Evolutionary conservation across 2,888 invertebrate species (phyloP).

Genomic region (Orthosia incerta): DNA sequence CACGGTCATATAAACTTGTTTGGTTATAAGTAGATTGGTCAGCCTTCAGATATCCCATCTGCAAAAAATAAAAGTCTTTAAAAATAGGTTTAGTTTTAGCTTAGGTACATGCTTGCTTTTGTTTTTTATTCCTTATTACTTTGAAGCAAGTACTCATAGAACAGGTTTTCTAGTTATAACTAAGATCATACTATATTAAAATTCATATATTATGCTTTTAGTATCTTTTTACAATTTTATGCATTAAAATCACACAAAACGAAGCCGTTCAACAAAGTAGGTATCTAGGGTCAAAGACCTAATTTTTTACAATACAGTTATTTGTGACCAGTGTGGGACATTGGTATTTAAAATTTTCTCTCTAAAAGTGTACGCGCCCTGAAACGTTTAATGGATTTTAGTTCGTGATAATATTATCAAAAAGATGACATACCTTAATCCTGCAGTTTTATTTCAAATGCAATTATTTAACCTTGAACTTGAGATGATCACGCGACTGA

Average conservation of each 20-base stretch:
- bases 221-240: neutral
- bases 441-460: conserved; percentile 15
- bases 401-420: neutral
- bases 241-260: neutral
- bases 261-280: conserved; percentile 2
- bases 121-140: conserved; percentile 44
- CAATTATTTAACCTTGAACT: conserved; percentile 76
- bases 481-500: conserved; percentile 70
- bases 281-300: conserved; percentile 61
- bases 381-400: neutral
- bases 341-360: conserved; percentile 12
- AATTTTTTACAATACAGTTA: conserved; percentile 49
- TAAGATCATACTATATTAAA: neutral
- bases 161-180: conserved; percentile 41
- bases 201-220: neutral
- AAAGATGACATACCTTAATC: conserved; percentile 25
- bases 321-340: conserved; percentile 34
- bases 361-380: fast-evolving
- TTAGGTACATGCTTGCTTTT: conserved; percentile 11
- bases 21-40: conserved; percentile 71
- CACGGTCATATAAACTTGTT: conserved; percentile 85
- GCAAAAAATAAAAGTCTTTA: conserved; percentile 68
- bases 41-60: conserved; percentile 84
- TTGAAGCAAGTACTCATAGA: conserved; percentile 26
- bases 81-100: conserved; percentile 34